Evolutionary conservation across 2,797 vertebrate genomes (phyloP).

Genomic region (Streptopelia turtur): DNA sequence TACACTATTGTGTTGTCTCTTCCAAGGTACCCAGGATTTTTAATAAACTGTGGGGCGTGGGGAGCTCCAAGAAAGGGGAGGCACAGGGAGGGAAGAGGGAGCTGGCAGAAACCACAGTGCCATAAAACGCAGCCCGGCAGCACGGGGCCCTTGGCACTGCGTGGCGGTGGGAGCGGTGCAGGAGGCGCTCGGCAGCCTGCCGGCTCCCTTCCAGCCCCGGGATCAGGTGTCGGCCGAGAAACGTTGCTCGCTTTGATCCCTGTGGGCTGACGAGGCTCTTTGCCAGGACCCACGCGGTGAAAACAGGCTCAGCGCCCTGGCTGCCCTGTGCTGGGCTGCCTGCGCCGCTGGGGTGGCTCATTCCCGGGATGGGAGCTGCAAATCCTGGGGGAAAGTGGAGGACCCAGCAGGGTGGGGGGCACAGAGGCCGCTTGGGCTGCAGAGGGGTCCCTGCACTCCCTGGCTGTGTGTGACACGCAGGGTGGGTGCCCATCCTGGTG

Average conservation of each 20-base stretch:
- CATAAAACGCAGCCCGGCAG: not conserved
- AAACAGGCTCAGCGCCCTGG: not conserved
- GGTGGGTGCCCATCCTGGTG: not conserved
- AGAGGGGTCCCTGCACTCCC: not conserved
- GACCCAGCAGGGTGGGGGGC: not conserved
- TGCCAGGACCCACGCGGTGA: conserved; percentile 20
- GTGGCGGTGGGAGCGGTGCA: not conserved
- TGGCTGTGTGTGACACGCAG: fast-evolving
- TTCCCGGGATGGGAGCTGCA: fast-evolving
- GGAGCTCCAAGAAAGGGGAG: not conserved
- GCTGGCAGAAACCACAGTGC: not conserved
- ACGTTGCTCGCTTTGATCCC: not conserved
- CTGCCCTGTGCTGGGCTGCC: not conserved
- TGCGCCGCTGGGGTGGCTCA: fast-evolving
- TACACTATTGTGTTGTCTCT: conserved; percentile 60
- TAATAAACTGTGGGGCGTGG: conserved; percentile 4
- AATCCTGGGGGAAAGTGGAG: fast-evolving
- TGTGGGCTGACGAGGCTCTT: conserved; percentile 4
- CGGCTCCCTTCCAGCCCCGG: not conserved
- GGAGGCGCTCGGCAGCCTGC: conserved; percentile 11
- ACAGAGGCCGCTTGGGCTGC: not conserved
- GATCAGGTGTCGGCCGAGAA: conserved; percentile 51
- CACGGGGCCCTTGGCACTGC: not conserved
- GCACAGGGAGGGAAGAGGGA: not conserved
- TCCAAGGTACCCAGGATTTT: conserved; percentile 40